Conservation (phyloP, 64 coral and sea anemone species). For the Dendronephthya gigantea region DNA sequence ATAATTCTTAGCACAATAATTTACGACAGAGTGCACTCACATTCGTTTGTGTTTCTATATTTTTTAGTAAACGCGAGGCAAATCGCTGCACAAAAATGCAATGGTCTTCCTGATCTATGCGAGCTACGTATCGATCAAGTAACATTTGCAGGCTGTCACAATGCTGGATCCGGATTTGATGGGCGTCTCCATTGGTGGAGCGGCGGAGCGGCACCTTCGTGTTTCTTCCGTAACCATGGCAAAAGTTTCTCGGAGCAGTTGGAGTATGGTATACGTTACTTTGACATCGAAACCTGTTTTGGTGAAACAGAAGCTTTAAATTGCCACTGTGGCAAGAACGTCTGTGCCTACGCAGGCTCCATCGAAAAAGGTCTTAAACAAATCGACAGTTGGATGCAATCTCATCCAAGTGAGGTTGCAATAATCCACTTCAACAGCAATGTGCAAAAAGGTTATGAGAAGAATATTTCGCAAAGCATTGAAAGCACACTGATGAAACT, state of each 20-base stretch:
- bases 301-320: slow-evolving; percentile 1
- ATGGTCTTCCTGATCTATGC: slow-evolving; percentile 51
- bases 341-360: slow-evolving; percentile 12
- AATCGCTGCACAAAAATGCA: slow-evolving; percentile 15
- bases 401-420: slow-evolving; percentile 6
- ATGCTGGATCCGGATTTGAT: slow-evolving; percentile 53
- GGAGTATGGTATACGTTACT: slow-evolving; percentile 36
- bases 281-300: slow-evolving; percentile 42
- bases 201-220: not conserved
- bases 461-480: not conserved
- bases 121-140: slow-evolving; percentile 39
- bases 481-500: slow-evolving; percentile 1
- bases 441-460: not conserved
- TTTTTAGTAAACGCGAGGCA: no score
- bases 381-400: slow-evolving; percentile 27
- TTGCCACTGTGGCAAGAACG: not conserved
- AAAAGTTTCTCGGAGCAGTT: slow-evolving; percentile 26
- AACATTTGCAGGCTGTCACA: slow-evolving; percentile 54
- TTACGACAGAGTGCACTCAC: no score
- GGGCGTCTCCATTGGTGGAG: slow-evolving; percentile 40
- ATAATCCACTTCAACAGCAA: slow-evolving; percentile 25
- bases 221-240: slow-evolving; percentile 45
- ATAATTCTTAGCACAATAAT: no score
- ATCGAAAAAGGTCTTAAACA: slow-evolving; percentile 12
- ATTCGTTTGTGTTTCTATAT: no score